Conservation (phyloP, 2,888 invertebrate species). For the Aleiodes testaceus region DNA sequence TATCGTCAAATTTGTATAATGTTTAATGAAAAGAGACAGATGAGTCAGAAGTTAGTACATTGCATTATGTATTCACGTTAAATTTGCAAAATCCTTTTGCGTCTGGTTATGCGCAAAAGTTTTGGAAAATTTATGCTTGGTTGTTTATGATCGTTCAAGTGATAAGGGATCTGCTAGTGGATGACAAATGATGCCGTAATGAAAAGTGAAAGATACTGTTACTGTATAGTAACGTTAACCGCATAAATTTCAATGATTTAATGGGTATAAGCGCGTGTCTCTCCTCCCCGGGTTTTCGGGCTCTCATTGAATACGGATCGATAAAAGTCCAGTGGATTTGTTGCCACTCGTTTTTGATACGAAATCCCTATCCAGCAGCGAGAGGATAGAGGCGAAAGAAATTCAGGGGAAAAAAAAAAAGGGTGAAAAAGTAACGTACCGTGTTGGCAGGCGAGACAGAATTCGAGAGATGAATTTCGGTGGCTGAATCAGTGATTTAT, state of each 20-base stretch:
- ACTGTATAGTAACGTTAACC: slow-evolving; percentile 56
- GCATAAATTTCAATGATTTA: slow-evolving; percentile 74
- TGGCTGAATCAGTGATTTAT: slow-evolving; percentile 18
- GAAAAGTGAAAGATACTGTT: slow-evolving; percentile 73
- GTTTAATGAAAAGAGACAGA: slow-evolving; percentile 46
- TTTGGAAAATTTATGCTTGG: slow-evolving; percentile 71
- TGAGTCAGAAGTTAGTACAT: neutral
- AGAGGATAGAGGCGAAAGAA: neutral
- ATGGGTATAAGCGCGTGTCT: slow-evolving; percentile 64
- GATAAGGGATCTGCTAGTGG: slow-evolving; percentile 72
- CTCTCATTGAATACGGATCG: slow-evolving; percentile 67
- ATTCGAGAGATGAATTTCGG: slow-evolving; percentile 20
- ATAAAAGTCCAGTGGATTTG: slow-evolving; percentile 58
- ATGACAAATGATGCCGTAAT: slow-evolving; percentile 73
- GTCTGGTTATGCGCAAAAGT: slow-evolving; percentile 73
- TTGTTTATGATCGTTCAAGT: slow-evolving; percentile 72
- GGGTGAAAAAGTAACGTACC: neutral
- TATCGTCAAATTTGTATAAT: slow-evolving; percentile 39
- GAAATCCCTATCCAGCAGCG: neutral
- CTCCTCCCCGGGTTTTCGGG: slow-evolving; percentile 51
- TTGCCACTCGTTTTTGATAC: slow-evolving; percentile 31
- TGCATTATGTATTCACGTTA: neutral
- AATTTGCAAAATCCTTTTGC: slow-evolving; percentile 67
- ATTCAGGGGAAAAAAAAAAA: neutral
- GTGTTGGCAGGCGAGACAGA: slow-evolving; percentile 1